Percentiles rank a stretch among this genome's conserved stretches.
These are phyloP conservation scores for Tolmerus cingulatus DNA, from an alignment of 2,888 invertebrate genomes.

Conservation along the genomic window DNA sequence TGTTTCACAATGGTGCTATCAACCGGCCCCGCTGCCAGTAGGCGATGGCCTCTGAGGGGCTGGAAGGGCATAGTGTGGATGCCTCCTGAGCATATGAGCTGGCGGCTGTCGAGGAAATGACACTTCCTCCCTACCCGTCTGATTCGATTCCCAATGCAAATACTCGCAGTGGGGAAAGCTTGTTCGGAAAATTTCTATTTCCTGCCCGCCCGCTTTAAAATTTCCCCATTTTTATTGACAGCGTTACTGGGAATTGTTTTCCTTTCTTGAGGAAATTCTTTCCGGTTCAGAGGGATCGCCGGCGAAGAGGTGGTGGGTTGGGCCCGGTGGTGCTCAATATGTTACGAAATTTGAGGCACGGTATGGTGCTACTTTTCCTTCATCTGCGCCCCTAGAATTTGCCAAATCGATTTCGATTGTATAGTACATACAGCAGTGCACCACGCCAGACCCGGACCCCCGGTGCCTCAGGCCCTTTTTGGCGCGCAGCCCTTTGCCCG, in stretches of 20 bases:
- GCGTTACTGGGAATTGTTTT: conserved; percentile 47
- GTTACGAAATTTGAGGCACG: conserved; percentile 43
- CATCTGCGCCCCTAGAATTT: conserved; percentile 9
- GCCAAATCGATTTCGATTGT: conserved; percentile 21
- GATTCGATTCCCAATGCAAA: conserved; percentile 37
- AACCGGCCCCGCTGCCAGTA: background rate
- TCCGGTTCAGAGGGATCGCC: background rate
- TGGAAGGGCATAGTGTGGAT: background rate
- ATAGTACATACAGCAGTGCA: background rate
- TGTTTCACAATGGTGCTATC: conserved; percentile 32
- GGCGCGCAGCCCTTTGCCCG: background rate
- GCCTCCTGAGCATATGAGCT: background rate
- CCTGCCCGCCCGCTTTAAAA: conserved; percentile 43
- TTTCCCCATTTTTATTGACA: conserved; percentile 48
- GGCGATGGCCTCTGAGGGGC: background rate
- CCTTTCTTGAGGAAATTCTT: conserved; percentile 44
- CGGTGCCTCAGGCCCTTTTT: background rate
- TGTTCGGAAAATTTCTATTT: conserved; percentile 48
- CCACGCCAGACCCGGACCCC: background rate
- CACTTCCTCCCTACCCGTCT: background rate
- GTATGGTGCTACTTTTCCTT: background rate
- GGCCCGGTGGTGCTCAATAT: background rate
- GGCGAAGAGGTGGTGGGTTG: background rate
- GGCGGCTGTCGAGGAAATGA: background rate
- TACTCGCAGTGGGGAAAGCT: conserved; percentile 27